Evolutionary conservation across 1,140 invertebrate genomes (phyloP), one percentile per base, ranked within the genome.

Genomic region (Heliothis subflexa): DNA sequence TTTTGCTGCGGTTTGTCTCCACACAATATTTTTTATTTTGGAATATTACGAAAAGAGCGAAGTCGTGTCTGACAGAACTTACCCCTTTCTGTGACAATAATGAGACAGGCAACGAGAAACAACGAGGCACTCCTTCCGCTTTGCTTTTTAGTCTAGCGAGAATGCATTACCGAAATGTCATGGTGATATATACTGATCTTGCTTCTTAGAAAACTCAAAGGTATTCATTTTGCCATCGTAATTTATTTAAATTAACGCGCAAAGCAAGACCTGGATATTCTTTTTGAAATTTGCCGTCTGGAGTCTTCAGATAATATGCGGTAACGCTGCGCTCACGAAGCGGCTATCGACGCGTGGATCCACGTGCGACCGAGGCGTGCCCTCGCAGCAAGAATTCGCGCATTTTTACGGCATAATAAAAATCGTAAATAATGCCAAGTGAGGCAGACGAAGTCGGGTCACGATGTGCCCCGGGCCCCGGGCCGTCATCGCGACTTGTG

Each of bases 401-500:
- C 88, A 88, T 92, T 93, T 92, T 93, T 92, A 92, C 88, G 83
- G 81, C 87, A 87, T 89, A 90, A 91, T 93, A 93, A 91, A 93
- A 92, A 92, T 91, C 87, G 88, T 91, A 90, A 89, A 91, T 90
- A 93, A 91, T 86, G 81, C 86, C 83, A 85, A 85, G 85, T 88
- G 84, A 89, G 81, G 82, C 86, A 79, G 81, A 86, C 86, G 82
- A 78, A 87, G 88, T 82, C 87, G 80, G 89, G 92, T 93, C 92
- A 93, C 92, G 92, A 93, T 83, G 82, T 80, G 92, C 90, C 90
- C 78, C 82, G 76, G 89, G 91, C 85, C 78, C 64, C 59, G 81
- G 75, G 83, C 88, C 91, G 85, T 90, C 88, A 90, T 86, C 88
- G 87, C 86, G 83, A 89, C 85, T 87, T 86, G 89, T 87, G 86